These are phyloP conservation scores for Sebastiscus tertius DNA, from an alignment of 2,797 vertebrate species.

Conservation along the genomic window DNA sequence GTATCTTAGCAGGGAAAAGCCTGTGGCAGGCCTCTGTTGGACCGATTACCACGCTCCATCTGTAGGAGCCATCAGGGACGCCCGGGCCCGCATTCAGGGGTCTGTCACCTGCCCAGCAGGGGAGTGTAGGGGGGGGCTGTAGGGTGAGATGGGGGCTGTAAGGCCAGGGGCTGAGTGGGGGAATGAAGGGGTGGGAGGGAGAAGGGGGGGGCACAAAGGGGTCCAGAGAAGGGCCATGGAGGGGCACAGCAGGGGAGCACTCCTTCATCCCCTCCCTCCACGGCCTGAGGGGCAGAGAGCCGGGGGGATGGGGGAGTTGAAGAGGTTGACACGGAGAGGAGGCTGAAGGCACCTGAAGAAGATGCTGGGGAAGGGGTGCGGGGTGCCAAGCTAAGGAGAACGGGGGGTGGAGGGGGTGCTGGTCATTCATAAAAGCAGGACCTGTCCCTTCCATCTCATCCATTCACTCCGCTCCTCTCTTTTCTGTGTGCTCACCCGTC, in stretches of 20 bases:
- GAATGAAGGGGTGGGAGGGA: constrained; percentile 76
- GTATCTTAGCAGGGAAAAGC: constrained; percentile 88
- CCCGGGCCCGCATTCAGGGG: constrained; percentile 93
- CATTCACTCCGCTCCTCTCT: constrained; percentile 40
- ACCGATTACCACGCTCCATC: constrained; percentile 99
- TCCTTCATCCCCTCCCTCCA: constrained; percentile 79
- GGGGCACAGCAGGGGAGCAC: constrained; percentile 86
- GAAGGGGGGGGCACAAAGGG: constrained; percentile 79
- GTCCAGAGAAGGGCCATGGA: constrained; percentile 85
- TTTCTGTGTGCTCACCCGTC: constrained; percentile 28
- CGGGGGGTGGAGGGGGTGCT: constrained; percentile 8
- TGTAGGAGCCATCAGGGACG: constrained; percentile 99
- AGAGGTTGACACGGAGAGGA: constrained; percentile 65
- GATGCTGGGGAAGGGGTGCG: constrained; percentile 56
- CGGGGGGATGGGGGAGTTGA: constrained; percentile 63
- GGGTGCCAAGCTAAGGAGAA: constrained; percentile 35
- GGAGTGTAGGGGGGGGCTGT: constrained; percentile 81
- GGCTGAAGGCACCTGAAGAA: constrained; percentile 86
- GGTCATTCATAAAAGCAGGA: constrained; percentile 58
- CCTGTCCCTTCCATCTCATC: constrained; percentile 52
- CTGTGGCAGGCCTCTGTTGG: constrained; percentile 98
- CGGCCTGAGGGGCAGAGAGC: constrained; percentile 76
- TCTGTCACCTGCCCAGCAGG: constrained; percentile 99
- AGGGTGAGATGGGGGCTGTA: constrained; percentile 80
- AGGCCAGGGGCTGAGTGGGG: constrained; percentile 82